Percentiles rank a stretch among this genome's conserved stretches.
These are phyloP conservation scores for Fabriciana adippe DNA, from an alignment of 2,888 invertebrate species.

Conservation along the genomic window DNA sequence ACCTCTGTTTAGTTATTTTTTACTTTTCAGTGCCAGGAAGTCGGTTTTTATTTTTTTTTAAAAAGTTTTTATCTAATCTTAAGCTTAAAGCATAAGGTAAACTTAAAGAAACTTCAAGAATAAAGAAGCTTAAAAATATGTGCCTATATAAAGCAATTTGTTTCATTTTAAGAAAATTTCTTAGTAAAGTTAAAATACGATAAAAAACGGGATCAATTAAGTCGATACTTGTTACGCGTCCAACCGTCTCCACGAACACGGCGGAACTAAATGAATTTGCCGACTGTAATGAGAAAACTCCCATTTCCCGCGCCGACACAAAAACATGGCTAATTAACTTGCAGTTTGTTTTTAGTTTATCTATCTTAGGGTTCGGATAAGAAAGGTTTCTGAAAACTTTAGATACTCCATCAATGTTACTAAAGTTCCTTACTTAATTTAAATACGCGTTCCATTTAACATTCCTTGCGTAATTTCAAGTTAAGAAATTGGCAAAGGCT, in stretches of 20 bases:
- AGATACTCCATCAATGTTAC: constrained; percentile 26
- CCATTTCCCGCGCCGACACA: constrained; percentile 52
- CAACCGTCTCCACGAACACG: constrained; percentile 43
- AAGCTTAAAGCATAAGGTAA: no score
- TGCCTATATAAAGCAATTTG: no score
- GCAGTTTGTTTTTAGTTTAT: constrained; percentile 31
- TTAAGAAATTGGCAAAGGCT: constrained; percentile 4
- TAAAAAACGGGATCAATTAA: constrained; percentile 39
- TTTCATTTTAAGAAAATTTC: neutral
- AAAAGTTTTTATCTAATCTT: no score
- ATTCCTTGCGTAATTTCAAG: constrained; percentile 3
- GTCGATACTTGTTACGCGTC: constrained; percentile 36
- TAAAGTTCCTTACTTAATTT: constrained; percentile 25
- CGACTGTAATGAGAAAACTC: constrained; percentile 69
- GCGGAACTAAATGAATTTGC: constrained; percentile 66
- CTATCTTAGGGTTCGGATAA: constrained; percentile 23
- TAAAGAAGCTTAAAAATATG: no score
- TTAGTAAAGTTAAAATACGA: neutral
- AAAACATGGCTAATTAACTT: constrained; percentile 42
- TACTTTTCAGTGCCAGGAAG: no score
- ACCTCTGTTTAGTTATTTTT: no score
- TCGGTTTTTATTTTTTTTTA: no score
- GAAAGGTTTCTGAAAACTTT: constrained; percentile 24
- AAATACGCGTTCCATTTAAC: constrained; percentile 15
- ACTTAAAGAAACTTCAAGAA: no score